phyloP scores from a whole-genome alignment of 1,140 invertebrate genomes.

The Drosophila navojoa region DNA sequence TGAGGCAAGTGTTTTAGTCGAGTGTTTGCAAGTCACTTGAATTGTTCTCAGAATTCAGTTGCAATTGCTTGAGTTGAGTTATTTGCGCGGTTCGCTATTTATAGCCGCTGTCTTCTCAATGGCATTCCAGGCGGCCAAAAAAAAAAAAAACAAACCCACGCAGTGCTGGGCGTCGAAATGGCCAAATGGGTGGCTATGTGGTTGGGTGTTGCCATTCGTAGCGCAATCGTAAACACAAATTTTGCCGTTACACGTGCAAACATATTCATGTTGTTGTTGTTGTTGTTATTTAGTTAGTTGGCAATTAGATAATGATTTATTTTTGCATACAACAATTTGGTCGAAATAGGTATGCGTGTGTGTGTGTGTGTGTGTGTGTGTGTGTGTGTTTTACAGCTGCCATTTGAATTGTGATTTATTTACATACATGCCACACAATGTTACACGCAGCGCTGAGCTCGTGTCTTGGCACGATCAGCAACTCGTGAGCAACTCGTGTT shows the following conservation, averaged over 20 bases:
- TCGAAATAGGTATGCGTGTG: conserved; percentile 39
- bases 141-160: conserved; percentile 13
- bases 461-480: neutral
- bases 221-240: conserved; percentile 69
- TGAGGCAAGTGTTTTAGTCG: neutral
- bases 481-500: no score
- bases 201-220: conserved; percentile 23
- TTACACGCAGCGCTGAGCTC: conserved; percentile 1
- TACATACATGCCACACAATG: conserved; percentile 37
- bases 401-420: conserved; percentile 46
- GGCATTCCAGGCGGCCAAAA: conserved; percentile 51
- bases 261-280: conserved; percentile 49
- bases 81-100: conserved; percentile 61
- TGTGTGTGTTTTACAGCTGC: conserved; percentile 26
- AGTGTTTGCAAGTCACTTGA: conserved; percentile 35
- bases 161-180: conserved; percentile 7
- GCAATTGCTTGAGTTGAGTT: conserved; percentile 58
- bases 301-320: conserved; percentile 81
- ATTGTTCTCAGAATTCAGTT: conserved; percentile 58
- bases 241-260: conserved; percentile 68
- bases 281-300: conserved; percentile 38
- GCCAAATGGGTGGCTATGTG: neutral
- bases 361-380: conserved; percentile 20
- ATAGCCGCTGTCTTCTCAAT: conserved; percentile 72
- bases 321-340: conserved; percentile 63